Base-by-base conservation (phyloP, 2,797 vertebrate genomes). In the Ctenochaetus hawaiiensis region DNA sequence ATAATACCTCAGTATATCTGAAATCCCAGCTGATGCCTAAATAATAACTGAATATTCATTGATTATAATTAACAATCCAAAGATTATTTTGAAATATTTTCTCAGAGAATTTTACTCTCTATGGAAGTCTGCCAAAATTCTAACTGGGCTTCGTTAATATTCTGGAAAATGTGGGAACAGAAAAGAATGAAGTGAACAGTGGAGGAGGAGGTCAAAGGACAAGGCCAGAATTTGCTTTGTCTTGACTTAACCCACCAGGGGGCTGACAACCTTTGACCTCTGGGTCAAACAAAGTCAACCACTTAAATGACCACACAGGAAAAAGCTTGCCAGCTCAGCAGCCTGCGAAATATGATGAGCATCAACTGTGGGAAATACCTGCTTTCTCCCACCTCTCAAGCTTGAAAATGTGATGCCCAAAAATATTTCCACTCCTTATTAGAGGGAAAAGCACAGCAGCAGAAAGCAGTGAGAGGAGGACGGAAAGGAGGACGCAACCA, bases 271-370 rank as follows among this genome's bases (percentile, higher is more conserved):
- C 88, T 75, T 54, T 82, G 62, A 79, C 76, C 76, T 85, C 37
- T 41, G 5, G 56, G 64, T 30, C 75, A 78, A 52, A 77, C 51
- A 17, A 51, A 23, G 74, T 83, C 79, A 87, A 67, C 52, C 69
- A 57, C 1, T 72, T 23, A 82, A 82, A 83, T 77, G 76, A 47
- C 66, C 58, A 64, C 78, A 88, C 75, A 79, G 51, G 77, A 82
- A 59, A 59, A 62, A 69, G 41, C 57, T 18, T 16, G n/a, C 53
- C 53, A 18, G 49, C 26, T 62, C 10, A 41, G 23, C 62, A 67
- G 56, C 41, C 60, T 61, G 68, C 65, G 69, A 82, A 49, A 37
- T n/a, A 54, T 13, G 22, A 43, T 23, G 1, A 63, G 39, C 8
- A 57, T 34, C 6, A 18, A 34, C 20, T 45, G 20, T 37, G 37